Conservation (phyloP, 1,140 invertebrate species). For the Ceratina australensis region DNA sequence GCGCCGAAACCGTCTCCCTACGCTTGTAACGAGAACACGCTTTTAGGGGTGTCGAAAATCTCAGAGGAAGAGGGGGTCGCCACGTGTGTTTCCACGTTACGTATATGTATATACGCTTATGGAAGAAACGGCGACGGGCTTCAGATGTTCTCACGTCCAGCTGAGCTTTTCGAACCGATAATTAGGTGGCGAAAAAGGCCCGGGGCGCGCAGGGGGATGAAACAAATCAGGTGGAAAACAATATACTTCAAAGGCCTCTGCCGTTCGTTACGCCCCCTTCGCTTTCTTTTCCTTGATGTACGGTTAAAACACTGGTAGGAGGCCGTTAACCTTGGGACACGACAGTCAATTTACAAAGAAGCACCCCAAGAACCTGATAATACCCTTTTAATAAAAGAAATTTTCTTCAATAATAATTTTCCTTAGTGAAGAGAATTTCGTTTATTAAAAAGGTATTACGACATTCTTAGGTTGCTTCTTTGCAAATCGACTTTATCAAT, state of each 20-base stretch:
- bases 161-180: conserved; percentile 44
- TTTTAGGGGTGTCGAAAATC: conserved; percentile 47
- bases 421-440: too few relatives aligned
- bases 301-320: neutral
- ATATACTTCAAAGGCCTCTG: conserved; percentile 46
- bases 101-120: conserved; percentile 19
- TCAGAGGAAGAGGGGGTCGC: neutral
- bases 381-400: too few relatives aligned
- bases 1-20: conserved; percentile 7
- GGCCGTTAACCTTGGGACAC: neutral
- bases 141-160: conserved; percentile 45
- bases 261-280: conserved; percentile 10
- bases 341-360: too few relatives aligned
- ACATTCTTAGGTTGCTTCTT: too few relatives aligned
- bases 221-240: conserved; percentile 49
- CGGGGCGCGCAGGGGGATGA: neutral
- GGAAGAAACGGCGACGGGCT: conserved; percentile 15
- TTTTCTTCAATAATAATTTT: too few relatives aligned
- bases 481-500: too few relatives aligned
- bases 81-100: conserved; percentile 8
- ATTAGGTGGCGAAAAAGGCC: conserved; percentile 29
- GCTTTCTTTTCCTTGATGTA: neutral
- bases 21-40: conserved; percentile 26
- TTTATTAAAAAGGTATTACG: too few relatives aligned
- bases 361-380: too few relatives aligned